These are phyloP conservation scores for Alouatta palliata DNA, from an alignment of 2,113 vertebrate species.

Conservation along the genomic window DNA sequence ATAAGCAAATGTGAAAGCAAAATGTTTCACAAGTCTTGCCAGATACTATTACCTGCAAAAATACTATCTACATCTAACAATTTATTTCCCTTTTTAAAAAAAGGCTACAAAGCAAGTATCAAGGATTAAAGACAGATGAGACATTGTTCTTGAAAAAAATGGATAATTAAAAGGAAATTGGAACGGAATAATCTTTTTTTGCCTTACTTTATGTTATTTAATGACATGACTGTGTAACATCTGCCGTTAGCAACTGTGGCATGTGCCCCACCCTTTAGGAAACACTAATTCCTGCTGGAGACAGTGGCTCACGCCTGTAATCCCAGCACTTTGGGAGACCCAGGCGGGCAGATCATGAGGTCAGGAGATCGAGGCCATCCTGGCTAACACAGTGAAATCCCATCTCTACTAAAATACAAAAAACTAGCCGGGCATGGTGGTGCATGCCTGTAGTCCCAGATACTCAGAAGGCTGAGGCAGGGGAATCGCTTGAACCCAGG, in stretches of 20 bases:
- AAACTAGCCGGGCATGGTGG: too few species aligned
- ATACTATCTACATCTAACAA: background rate
- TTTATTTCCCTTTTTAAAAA: background rate
- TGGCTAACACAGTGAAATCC: too few species aligned
- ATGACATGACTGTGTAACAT: background rate
- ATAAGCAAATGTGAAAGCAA: background rate
- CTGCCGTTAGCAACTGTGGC: background rate
- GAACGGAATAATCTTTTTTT: background rate
- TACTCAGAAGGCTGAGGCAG: too few species aligned
- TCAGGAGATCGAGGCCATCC: too few species aligned
- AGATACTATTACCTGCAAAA: background rate
- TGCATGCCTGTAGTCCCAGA: too few species aligned
- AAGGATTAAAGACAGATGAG: conserved; percentile 7
- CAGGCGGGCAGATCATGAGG: too few species aligned
- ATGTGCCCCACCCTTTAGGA: background rate
- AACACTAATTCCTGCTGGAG: background rate
- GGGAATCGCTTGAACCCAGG: too few species aligned
- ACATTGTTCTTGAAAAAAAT: background rate
- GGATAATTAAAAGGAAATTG: conserved; percentile 37
- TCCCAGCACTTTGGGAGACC: too few species aligned
- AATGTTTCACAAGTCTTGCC: background rate
- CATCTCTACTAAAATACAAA: too few species aligned
- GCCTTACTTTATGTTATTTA: background rate
- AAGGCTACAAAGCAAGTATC: background rate
- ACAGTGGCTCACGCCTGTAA: too few species aligned